Percentiles rank a stretch among this genome's conserved stretches.
These are phyloP conservation scores for Alaudala cheleensis DNA, from an alignment of 2,113 vertebrate species.

Conservation along the genomic window DNA sequence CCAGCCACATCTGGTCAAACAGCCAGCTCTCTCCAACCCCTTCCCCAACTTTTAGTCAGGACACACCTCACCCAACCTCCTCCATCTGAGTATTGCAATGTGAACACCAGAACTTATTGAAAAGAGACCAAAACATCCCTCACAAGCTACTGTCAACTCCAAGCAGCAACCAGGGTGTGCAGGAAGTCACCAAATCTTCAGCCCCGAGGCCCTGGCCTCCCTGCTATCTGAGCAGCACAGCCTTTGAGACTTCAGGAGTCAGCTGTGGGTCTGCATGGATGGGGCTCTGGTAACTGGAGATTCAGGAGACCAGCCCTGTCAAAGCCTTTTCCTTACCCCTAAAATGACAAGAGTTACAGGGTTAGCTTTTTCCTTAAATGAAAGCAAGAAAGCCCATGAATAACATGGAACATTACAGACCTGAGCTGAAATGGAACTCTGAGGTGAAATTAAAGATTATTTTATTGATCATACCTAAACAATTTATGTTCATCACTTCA, in stretches of 20 bases:
- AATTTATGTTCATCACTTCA: not conserved
- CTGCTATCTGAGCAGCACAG: not conserved
- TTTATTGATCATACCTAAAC: not conserved
- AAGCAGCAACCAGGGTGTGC: not conserved
- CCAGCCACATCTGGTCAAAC: not conserved
- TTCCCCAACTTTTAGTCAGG: not conserved
- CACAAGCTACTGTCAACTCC: not conserved
- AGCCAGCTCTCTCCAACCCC: not conserved
- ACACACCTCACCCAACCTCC: not conserved
- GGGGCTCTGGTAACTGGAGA: not conserved
- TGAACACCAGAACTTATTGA: not conserved
- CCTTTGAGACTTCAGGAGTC: not conserved
- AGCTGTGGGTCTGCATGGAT: not conserved
- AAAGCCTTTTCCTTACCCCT: not conserved
- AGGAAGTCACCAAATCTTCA: not conserved
- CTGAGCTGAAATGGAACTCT: not conserved
- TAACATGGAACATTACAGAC: not conserved
- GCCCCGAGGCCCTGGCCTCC: not conserved
- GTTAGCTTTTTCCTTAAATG: not conserved
- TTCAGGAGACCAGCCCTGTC: not conserved
- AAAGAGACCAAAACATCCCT: not conserved
- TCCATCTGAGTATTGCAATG: rapidly evolving
- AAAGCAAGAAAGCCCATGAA: not conserved
- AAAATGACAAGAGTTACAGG: not conserved
- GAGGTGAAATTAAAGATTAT: not conserved